phyloP scores from a whole-genome alignment of 2,113 vertebrate species.

The Tor tambroides region DNA sequence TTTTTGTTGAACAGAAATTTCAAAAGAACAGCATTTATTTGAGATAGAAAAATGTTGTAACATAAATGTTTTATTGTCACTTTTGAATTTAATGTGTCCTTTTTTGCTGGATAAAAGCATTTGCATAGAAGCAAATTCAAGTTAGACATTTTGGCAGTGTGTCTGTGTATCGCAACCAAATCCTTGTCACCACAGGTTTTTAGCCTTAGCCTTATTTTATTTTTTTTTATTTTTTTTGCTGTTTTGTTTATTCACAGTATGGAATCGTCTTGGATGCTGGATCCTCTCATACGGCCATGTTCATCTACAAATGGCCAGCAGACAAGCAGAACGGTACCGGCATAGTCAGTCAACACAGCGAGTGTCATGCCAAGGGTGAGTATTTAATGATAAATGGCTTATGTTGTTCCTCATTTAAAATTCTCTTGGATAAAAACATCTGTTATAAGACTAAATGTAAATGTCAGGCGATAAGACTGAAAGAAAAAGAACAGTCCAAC shows the following conservation, averaged over 20 bases:
- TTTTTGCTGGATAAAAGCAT: background rate
- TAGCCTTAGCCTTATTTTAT: background rate
- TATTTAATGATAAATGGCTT: background rate
- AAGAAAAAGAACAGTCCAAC: background rate
- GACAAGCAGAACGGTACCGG: conserved; percentile 88
- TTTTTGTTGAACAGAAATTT: background rate
- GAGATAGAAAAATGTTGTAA: background rate
- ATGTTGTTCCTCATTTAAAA: background rate
- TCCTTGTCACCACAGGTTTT: background rate
- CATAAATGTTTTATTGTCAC: background rate
- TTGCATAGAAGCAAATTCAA: background rate
- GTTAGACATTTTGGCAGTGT: background rate
- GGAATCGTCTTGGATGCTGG: conserved; percentile 90
- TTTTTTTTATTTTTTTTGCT: background rate
- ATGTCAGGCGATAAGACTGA: background rate
- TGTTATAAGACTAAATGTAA: background rate
- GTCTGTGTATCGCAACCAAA: background rate
- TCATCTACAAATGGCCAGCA: conserved; percentile 83
- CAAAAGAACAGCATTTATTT: background rate
- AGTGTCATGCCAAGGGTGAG: conserved; percentile 79
- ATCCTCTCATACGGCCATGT: conserved; percentile 88
- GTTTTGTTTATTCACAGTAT: conserved; percentile 73
- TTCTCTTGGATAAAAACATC: background rate
- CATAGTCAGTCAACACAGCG: conserved; percentile 82
- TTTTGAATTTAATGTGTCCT: background rate